Evolutionary conservation across 2,888 invertebrate genomes (phyloP).

Genomic region (Tridacna gigas): DNA sequence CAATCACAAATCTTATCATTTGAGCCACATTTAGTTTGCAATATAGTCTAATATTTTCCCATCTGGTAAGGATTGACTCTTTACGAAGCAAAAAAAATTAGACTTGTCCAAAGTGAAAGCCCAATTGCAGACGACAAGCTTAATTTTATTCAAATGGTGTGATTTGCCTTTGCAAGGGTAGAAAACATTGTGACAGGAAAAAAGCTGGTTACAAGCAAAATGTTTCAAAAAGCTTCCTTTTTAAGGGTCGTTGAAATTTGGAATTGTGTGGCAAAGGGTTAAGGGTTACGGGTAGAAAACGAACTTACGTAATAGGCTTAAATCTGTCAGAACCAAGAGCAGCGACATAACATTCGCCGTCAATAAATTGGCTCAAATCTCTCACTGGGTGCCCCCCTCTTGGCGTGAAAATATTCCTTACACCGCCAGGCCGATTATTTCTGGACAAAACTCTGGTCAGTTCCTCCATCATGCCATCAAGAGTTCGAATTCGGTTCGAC

Average conservation of each 20-base stretch:
- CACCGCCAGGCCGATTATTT: slow-evolving; percentile 29
- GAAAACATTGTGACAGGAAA: too few species aligned
- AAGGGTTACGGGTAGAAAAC: background rate
- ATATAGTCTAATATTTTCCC: too few species aligned
- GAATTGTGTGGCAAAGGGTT: background rate
- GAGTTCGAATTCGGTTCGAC: slow-evolving; percentile 51
- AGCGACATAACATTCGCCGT: slow-evolving; percentile 54
- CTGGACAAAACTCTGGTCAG: slow-evolving; percentile 34
- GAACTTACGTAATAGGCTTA: slow-evolving; percentile 48
- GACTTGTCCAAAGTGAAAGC: too few species aligned
- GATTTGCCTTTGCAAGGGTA: too few species aligned
- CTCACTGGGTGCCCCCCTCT: slow-evolving; percentile 36
- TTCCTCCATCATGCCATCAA: slow-evolving; percentile 57
- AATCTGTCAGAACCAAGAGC: slow-evolving; percentile 49
- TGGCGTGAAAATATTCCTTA: slow-evolving; percentile 54
- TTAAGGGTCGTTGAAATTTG: background rate
- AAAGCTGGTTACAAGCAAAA: background rate
- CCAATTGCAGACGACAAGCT: too few species aligned
- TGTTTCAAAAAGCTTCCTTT: background rate
- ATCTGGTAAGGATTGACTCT: too few species aligned
- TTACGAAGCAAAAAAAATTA: too few species aligned
- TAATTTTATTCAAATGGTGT: too few species aligned
- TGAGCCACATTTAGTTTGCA: too few species aligned
- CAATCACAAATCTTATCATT: too few species aligned
- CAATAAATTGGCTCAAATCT: slow-evolving; percentile 36